phyloP scores from a whole-genome alignment of 2,888 invertebrate genomes.

The Zygothrica quintamaculata region DNA sequence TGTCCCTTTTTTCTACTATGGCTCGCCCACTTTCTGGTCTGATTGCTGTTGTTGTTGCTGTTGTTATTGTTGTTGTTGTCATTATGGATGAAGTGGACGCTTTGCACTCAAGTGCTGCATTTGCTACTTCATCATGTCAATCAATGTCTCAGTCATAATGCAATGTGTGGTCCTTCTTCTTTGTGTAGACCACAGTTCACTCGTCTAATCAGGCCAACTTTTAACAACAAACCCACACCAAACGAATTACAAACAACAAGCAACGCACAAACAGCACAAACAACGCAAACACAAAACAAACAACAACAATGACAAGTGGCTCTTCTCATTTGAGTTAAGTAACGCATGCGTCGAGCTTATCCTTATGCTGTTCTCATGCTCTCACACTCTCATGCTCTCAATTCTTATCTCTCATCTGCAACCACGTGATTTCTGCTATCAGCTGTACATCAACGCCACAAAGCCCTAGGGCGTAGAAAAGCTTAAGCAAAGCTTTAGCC shows the following conservation, averaged over 20 bases:
- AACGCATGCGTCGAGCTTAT: slow-evolving; percentile 55
- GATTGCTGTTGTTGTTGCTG: slow-evolving; percentile 11
- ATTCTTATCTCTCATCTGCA: slow-evolving; percentile 12
- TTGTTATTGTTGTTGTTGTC: slow-evolving; percentile 4
- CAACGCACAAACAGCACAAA: too few relatives aligned
- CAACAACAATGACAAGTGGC: slow-evolving; percentile 20
- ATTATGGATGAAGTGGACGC: slow-evolving; percentile 28
- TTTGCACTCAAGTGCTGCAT: slow-evolving; percentile 49
- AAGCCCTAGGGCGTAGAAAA: slow-evolving; percentile 28
- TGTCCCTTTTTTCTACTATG: not conserved
- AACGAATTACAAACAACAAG: slow-evolving; percentile 16
- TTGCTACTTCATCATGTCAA: slow-evolving; percentile 57
- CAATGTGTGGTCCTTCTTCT: slow-evolving; percentile 20
- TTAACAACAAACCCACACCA: slow-evolving; percentile 63
- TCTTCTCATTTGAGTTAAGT: slow-evolving; percentile 60
- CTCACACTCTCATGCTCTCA: slow-evolving; percentile 13
- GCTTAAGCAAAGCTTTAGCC: slow-evolving; percentile 43
- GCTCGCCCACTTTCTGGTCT: slow-evolving; percentile 5
- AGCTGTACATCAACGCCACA: slow-evolving; percentile 48
- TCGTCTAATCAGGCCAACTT: slow-evolving; percentile 68
- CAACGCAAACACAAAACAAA: too few relatives aligned
- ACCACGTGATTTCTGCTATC: slow-evolving; percentile 59
- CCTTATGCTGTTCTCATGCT: slow-evolving; percentile 17
- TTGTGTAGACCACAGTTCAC: slow-evolving; percentile 21
- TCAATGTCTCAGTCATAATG: slow-evolving; percentile 47